Percentiles rank a stretch among this genome's conserved stretches.
Conservation (phyloP, 2,113 vertebrate species). For the Notechis scutatus region DNA sequence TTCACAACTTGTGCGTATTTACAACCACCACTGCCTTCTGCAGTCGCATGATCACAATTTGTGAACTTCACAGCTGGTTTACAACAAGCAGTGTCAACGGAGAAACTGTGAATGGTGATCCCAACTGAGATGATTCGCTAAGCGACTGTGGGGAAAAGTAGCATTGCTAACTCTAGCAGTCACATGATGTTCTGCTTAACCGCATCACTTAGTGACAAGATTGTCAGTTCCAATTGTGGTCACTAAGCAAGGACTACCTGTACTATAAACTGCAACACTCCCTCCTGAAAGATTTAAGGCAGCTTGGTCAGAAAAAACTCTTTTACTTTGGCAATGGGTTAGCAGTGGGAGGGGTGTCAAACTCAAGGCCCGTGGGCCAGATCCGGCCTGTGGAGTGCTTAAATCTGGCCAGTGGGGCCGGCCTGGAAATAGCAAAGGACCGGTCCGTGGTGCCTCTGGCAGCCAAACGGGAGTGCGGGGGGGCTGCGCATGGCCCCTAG, state of each 20-base stretch:
- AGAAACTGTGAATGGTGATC: neutral
- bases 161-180: neutral
- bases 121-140: neutral
- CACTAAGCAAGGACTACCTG: neutral
- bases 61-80: neutral
- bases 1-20: neutral
- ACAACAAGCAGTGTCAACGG: neutral
- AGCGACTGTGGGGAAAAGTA: neutral
- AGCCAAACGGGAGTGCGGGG: too few relatives aligned
- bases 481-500: too few relatives aligned
- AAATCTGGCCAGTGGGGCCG: too few relatives aligned
- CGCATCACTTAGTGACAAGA: neutral
- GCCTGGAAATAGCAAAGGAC: too few relatives aligned
- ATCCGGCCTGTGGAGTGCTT: too few relatives aligned
- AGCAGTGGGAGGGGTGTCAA: neutral
- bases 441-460: too few relatives aligned
- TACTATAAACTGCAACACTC: neutral
- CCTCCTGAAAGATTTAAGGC: neutral
- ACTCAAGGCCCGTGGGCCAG: too few relatives aligned
- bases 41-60: neutral
- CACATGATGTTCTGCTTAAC: neutral
- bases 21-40: neutral
- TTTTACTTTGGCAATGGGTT: neutral
- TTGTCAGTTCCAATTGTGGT: neutral
- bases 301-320: neutral